Evolutionary conservation across 2,113 vertebrate species (phyloP).

Genomic region (Lagopus muta): DNA sequence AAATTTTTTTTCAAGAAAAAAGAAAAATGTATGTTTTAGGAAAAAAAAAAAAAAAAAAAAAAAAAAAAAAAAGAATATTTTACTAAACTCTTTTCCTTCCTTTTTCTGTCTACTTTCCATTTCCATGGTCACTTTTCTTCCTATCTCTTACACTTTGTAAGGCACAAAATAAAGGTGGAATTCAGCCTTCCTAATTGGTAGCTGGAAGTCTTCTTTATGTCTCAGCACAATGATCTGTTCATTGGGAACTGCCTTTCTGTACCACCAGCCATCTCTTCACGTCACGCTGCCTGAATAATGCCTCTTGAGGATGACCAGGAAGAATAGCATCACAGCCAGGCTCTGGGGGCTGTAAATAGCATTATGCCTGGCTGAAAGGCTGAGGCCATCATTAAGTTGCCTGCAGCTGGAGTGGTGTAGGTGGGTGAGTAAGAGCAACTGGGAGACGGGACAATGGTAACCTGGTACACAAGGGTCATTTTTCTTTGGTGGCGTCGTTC

Average conservation of each 20-base stretch:
- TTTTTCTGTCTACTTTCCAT: not conserved
- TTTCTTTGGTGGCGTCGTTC: slow-evolving; percentile 24
- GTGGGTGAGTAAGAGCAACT: slow-evolving; percentile 46
- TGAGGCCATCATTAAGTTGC: slow-evolving; percentile 46
- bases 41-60: not conserved
- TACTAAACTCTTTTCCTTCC: not conserved
- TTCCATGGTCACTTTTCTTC: not conserved
- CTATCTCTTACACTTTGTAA: not conserved
- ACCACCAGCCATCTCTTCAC: slow-evolving; percentile 40
- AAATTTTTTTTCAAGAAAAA: not conserved
- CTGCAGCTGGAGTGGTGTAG: slow-evolving; percentile 64
- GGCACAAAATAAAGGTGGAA: slow-evolving; percentile 29
- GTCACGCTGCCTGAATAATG: slow-evolving; percentile 43
- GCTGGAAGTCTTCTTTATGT: slow-evolving; percentile 51
- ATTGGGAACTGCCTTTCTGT: slow-evolving; percentile 53
- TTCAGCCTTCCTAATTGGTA: slow-evolving; percentile 3
- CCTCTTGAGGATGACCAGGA: slow-evolving; percentile 37
- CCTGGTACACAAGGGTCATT: slow-evolving; percentile 43
- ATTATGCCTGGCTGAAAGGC: slow-evolving; percentile 39
- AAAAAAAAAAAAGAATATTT: not conserved
- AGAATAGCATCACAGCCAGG: slow-evolving; percentile 28
- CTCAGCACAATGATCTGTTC: slow-evolving; percentile 52
- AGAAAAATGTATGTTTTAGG: not conserved
- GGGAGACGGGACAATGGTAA: slow-evolving; percentile 43
- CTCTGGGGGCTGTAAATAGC: slow-evolving; percentile 36